Percentiles rank a stretch among this genome's conserved stretches.
These are phyloP conservation scores for Poecilia picta DNA, from an alignment of 2,797 vertebrate genomes.

Conservation along the genomic window DNA sequence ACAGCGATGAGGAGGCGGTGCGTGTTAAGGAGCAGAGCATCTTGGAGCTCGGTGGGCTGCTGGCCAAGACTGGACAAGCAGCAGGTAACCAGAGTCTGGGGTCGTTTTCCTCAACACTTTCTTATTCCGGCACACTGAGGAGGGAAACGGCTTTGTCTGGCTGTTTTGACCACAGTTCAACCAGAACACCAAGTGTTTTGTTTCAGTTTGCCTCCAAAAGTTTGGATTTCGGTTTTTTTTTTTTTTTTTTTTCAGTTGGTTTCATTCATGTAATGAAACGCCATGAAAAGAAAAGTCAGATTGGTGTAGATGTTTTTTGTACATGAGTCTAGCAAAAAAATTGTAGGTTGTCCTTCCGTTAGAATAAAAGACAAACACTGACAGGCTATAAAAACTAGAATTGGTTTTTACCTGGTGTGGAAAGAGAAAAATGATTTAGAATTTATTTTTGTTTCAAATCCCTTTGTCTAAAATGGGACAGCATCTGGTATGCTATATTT, in stretches of 20 bases:
- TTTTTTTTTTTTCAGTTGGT: not conserved
- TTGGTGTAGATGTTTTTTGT: not conserved
- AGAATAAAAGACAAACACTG: not conserved
- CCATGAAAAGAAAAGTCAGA: not conserved
- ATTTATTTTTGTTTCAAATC: not conserved
- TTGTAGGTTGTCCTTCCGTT: not conserved
- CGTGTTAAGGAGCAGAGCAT: constrained; percentile 99
- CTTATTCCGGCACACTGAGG: not conserved
- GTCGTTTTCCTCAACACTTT: not conserved
- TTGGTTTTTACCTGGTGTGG: not conserved
- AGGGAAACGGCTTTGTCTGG: not conserved
- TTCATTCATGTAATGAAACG: not conserved
- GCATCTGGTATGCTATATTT: too few species aligned
- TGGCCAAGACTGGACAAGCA: constrained; percentile 96
- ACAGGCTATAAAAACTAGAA: not conserved
- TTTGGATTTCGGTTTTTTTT: not conserved
- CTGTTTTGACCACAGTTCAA: not conserved
- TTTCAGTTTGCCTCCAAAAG: not conserved
- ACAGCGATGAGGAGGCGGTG: constrained; percentile 94
- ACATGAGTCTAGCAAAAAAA: not conserved
- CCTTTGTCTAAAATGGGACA: not conserved
- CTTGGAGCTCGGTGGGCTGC: constrained; percentile 91
- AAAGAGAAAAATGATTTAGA: not conserved
- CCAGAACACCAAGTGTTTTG: not conserved
- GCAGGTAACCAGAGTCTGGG: constrained; percentile 82